These are phyloP conservation scores for Zele albiditarsus DNA, from an alignment of 2,888 invertebrate species.

Conservation along the genomic window DNA sequence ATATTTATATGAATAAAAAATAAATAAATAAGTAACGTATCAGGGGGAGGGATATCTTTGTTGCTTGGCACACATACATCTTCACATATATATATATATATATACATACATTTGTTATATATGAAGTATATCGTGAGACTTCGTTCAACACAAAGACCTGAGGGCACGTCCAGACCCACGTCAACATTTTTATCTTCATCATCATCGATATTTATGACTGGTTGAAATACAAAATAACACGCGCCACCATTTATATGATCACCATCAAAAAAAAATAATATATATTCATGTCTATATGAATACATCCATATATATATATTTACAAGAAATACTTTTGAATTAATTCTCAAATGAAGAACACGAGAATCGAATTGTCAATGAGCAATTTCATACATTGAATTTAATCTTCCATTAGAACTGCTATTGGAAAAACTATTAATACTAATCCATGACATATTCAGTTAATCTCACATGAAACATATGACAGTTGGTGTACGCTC, in stretches of 20 bases:
- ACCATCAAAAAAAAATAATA: too few relatives aligned
- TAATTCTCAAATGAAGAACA: too few relatives aligned
- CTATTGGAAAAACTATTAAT: too few relatives aligned
- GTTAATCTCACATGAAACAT: too few relatives aligned
- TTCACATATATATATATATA: background rate
- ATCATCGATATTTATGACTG: slow-evolving; percentile 60
- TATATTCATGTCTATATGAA: too few relatives aligned
- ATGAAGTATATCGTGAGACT: slow-evolving; percentile 26
- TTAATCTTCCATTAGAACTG: too few relatives aligned
- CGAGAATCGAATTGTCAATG: too few relatives aligned
- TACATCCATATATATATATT: too few relatives aligned
- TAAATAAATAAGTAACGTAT: background rate
- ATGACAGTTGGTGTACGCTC: too few relatives aligned
- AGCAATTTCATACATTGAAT: too few relatives aligned
- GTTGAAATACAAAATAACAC: slow-evolving; percentile 19
- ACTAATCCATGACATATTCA: too few relatives aligned
- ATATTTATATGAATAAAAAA: background rate
- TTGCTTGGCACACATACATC: slow-evolving; percentile 21
- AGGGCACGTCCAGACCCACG: slow-evolving; percentile 51
- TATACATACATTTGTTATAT: background rate
- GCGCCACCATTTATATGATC: background rate
- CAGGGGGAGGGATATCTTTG: slow-evolving; percentile 21
- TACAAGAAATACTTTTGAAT: too few relatives aligned
- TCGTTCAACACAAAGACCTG: slow-evolving; percentile 21
- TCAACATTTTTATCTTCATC: slow-evolving; percentile 62